A percentile compares a stretch with the other conserved stretches of the same genome.
Evolutionary conservation across 2,888 invertebrate genomes (phyloP).

Genomic region (Eurytoma californica): DNA sequence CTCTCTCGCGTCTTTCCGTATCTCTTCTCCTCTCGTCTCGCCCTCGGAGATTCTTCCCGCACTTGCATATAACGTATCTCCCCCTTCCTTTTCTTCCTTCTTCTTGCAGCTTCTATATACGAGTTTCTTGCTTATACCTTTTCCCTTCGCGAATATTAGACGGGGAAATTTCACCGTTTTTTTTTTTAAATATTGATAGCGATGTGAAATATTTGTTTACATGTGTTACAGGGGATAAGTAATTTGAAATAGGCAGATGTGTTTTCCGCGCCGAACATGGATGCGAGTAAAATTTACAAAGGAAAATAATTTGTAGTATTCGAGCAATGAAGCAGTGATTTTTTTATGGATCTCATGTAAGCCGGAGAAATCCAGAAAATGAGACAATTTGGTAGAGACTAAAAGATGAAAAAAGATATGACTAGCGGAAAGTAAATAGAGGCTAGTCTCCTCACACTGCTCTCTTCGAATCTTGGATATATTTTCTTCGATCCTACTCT

Average conservation of each 20-base stretch:
- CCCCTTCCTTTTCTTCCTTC: constrained; percentile 9
- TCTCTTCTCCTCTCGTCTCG: constrained; percentile 31
- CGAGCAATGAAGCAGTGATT: too few species aligned
- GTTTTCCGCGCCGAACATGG: too few species aligned
- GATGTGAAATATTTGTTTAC: not conserved
- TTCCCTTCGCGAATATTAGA: constrained; percentile 4
- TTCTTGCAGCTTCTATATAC: constrained; percentile 1
- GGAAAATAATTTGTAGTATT: too few species aligned
- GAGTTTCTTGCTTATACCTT: constrained; percentile 12
- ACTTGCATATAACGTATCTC: constrained; percentile 35
- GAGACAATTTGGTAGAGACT: constrained; percentile 23
- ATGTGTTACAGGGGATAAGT: not conserved
- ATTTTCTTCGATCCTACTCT: constrained; percentile 33
- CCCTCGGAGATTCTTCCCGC: constrained; percentile 43
- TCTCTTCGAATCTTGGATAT: constrained; percentile 32
- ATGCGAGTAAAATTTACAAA: too few species aligned
- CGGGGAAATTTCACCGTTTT: too few species aligned
- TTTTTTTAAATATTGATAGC: not conserved
- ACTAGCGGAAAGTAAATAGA: not conserved
- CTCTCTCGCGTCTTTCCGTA: constrained; percentile 25
- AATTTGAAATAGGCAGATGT: not conserved
- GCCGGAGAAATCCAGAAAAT: not conserved
- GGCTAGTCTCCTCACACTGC: constrained; percentile 9
- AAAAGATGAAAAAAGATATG: constrained; percentile 24
- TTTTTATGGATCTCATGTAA: not conserved